These are phyloP conservation scores for Eremophila alpestris DNA, from an alignment of 2,797 vertebrate species.

Conservation along the genomic window DNA sequence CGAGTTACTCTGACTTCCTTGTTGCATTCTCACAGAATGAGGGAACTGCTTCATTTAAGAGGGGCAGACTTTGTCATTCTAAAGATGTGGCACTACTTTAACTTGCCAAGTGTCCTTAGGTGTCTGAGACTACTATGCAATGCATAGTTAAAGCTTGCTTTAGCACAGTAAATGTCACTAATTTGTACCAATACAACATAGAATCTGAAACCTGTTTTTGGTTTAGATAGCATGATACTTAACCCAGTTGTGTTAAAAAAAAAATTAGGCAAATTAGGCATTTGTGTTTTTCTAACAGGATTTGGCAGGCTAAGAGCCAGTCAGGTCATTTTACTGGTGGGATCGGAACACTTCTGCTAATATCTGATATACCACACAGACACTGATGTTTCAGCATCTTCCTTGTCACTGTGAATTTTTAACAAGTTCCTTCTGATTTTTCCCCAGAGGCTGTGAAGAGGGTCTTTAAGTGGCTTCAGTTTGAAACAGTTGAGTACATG, in stretches of 20 bases:
- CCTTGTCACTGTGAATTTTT: background rate
- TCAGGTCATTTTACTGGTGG: background rate
- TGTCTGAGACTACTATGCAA: background rate
- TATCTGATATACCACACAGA: background rate
- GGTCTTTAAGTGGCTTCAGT: constrained; percentile 59
- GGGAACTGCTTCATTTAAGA: background rate
- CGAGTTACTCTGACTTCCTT: background rate
- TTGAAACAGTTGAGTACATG: constrained; percentile 32
- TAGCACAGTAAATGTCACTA: background rate
- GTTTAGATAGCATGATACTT: background rate
- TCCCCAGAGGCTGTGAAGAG: constrained; percentile 48
- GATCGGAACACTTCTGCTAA: background rate
- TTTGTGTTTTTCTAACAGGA: background rate
- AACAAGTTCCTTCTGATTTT: background rate
- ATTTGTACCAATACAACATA: background rate
- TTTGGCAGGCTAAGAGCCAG: background rate
- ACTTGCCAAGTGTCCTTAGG: background rate
- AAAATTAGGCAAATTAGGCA: background rate
- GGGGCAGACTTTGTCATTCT: background rate
- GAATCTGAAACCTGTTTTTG: background rate
- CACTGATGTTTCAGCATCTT: background rate
- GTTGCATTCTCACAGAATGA: background rate
- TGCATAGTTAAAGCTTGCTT: background rate
- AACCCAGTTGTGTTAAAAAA: background rate
- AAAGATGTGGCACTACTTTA: background rate